A percentile compares a stretch with the other conserved stretches of the same genome.
phyloP scores from a whole-genome alignment of 1,140 invertebrate species.

The Ceratosolen fusciceps region DNA sequence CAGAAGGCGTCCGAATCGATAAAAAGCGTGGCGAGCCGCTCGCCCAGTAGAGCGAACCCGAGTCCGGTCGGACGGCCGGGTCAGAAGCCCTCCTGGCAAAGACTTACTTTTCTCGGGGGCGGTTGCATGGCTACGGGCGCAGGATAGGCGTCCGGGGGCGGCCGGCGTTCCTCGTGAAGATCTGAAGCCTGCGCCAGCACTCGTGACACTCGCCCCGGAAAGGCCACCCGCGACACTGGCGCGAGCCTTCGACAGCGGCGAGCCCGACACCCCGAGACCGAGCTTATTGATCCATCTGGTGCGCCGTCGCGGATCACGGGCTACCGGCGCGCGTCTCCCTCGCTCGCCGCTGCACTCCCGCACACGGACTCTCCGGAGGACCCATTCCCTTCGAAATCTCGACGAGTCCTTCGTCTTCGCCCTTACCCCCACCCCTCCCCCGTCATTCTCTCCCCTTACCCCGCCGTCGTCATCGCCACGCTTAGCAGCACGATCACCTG shows the following conservation, averaged over 20 bases:
- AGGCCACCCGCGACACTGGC: slow-evolving; percentile 20
- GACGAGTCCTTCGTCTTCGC: too few relatives aligned
- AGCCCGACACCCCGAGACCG: neutral
- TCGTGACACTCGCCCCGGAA: slow-evolving; percentile 26
- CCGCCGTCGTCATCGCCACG: too few relatives aligned
- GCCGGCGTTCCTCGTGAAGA: neutral
- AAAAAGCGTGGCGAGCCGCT: neutral
- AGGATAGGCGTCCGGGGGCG: neutral
- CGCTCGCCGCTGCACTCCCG: too few relatives aligned
- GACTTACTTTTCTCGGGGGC: slow-evolving; percentile 81
- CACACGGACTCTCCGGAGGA: too few relatives aligned
- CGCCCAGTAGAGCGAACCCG: neutral
- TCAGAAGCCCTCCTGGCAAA: neutral
- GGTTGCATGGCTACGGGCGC: slow-evolving; percentile 77
- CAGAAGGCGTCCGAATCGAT: slow-evolving; percentile 10
- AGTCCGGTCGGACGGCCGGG: neutral
- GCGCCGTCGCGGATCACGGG: neutral
- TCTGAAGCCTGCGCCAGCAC: slow-evolving; percentile 26
- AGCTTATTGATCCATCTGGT: slow-evolving; percentile 34
- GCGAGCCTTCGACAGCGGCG: neutral
- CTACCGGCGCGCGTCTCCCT: neutral
- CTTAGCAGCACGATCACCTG: too few relatives aligned
- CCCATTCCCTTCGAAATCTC: too few relatives aligned
- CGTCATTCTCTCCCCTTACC: too few relatives aligned
- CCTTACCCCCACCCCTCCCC: too few relatives aligned